Evolutionary conservation across 2,797 vertebrate species (phyloP), one percentile per base, ranked within the genome.

Genomic region (Phataginus tetradactyla): DNA sequence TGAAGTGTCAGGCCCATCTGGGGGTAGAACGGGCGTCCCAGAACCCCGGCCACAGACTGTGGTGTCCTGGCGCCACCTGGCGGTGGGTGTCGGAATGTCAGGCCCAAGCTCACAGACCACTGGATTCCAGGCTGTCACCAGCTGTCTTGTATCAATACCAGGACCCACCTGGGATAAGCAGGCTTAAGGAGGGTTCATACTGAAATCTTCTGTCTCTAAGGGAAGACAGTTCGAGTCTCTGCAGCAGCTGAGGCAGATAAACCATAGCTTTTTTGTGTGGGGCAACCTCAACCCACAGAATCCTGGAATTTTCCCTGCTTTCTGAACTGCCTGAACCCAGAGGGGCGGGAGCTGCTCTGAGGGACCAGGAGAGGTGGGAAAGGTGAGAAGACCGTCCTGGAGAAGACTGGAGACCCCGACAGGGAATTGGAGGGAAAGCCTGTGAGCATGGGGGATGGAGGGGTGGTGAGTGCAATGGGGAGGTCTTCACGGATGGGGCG

Each of bases 61-160:
- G 68, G 71, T 34, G 81, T 42, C 78, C 45, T 15, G 42, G 66
- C 87, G 95, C 97, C 97, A 94, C 94, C 97, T 97, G 94, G 97
- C 10, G 97, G 86, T 32, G 8, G 0, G 0, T 21, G 1, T 32
- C 1, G 20, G 77, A 51, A 78, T 59, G 74, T 39, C 79, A 32
- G 57, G 69, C 49, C 74, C 86, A 37, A 75, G 49, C 53, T 18
- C 5, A 13, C 3, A 20, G 83, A 79, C 45, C 64, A 23, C 53
- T 0, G 57, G 32, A 18, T 57, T 75, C 4, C 29, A 61, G 23
- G 53, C 49, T 51, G 83, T 84, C n/a, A 3, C 53, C 72, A 32
- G 81, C 92, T 49, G 74, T 55, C 45, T 42, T 34, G 7, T 34
- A 66, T 85, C 75, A 74, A 29, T 53, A 74, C 9, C 18, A 5